Conservation (phyloP, 2,113 vertebrate genomes). For the Hippocampus barbouri region DNA sequence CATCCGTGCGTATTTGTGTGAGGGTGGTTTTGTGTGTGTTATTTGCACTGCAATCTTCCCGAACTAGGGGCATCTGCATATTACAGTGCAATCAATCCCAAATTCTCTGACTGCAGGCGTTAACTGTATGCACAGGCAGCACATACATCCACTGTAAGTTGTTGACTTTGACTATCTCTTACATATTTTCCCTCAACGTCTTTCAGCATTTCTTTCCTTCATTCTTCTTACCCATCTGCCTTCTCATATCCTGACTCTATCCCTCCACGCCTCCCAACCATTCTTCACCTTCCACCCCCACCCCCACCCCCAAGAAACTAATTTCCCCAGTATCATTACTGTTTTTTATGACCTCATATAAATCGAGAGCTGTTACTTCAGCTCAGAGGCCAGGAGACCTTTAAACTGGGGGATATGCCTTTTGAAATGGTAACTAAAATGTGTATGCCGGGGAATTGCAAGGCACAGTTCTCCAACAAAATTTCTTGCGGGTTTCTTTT, state of each 20-base stretch:
- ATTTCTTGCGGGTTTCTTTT: conserved; percentile 61
- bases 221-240: conserved; percentile 5
- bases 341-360: conserved; percentile 72
- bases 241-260: conserved; percentile 1
- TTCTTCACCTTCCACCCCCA: conserved; percentile 25
- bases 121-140: conserved; percentile 3
- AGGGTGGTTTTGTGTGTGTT: conserved; percentile 9
- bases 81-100: conserved; percentile 53
- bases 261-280: not conserved
- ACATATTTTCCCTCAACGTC: not conserved
- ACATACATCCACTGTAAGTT: conserved; percentile 6
- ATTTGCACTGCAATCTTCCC: conserved; percentile 48
- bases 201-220: not conserved
- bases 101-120: conserved; percentile 20
- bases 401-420: conserved; percentile 60
- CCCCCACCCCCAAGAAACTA: conserved; percentile 46
- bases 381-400: conserved; percentile 61
- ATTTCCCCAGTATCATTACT: conserved; percentile 68
- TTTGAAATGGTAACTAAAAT: conserved; percentile 65
- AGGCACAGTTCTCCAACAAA: conserved; percentile 43
- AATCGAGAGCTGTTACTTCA: conserved; percentile 66
- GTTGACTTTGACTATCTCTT: conserved; percentile 15
- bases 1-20: not conserved
- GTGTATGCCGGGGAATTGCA: conserved; percentile 56
- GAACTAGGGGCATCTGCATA: conserved; percentile 67